phyloP scores from a whole-genome alignment of 2,888 invertebrate genomes.

The Altica lythri region DNA sequence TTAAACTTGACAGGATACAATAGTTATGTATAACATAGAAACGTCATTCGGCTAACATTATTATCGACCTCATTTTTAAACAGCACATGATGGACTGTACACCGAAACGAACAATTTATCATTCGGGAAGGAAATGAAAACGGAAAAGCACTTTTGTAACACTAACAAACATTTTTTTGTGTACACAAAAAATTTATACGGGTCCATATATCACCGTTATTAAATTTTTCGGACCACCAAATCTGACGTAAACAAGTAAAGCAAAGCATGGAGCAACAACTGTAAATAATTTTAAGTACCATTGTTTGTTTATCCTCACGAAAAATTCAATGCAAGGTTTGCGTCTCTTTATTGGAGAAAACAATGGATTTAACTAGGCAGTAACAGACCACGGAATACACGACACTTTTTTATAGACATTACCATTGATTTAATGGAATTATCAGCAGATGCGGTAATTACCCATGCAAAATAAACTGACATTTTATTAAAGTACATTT shows the following conservation, averaged over 20 bases:
- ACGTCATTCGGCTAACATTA: not conserved
- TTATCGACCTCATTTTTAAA: slow-evolving; percentile 11
- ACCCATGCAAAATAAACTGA: too few species aligned
- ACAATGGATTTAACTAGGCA: too few species aligned
- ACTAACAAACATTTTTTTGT: slow-evolving; percentile 20
- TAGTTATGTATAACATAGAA: not conserved
- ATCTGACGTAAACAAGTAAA: slow-evolving; percentile 19
- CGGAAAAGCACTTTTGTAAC: slow-evolving; percentile 21
- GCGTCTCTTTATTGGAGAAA: not conserved
- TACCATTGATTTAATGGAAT: too few species aligned
- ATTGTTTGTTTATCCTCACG: slow-evolving; percentile 19
- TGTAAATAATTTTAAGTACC: slow-evolving; percentile 19
- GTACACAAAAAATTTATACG: not conserved
- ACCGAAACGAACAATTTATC: slow-evolving; percentile 14
- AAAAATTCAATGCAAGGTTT: slow-evolving; percentile 11
- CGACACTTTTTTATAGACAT: too few species aligned
- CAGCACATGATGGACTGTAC: not conserved
- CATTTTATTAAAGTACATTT: too few species aligned
- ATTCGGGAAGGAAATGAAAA: slow-evolving; percentile 13
- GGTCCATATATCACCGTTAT: slow-evolving; percentile 23
- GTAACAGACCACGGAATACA: too few species aligned
- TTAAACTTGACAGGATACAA: not conserved
- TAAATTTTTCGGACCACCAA: slow-evolving; percentile 25
- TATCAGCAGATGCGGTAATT: too few species aligned
- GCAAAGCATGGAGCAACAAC: slow-evolving; percentile 10